Evolutionary conservation across 2,113 vertebrate species (phyloP), one percentile per base, ranked within the genome.

Genomic region (Piaya cayana): DNA sequence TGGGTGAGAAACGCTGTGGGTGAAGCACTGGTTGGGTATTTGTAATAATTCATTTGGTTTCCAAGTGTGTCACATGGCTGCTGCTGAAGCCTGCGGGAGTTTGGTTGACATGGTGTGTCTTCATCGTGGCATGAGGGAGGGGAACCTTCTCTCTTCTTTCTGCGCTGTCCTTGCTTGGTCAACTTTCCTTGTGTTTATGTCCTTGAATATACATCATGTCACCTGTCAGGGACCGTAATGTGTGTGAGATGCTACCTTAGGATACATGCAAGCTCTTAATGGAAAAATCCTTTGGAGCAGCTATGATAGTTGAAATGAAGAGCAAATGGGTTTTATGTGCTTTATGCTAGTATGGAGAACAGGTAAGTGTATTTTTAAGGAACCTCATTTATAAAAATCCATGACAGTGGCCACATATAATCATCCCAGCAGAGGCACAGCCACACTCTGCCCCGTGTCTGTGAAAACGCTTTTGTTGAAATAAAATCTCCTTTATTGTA

Each of bases 371-470:
- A 9, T 79, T 82, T 88, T 84, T 47, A 76, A 87, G 55, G 58
- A 39, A 17, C 29, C 27, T 14, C 20, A 56, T 82, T 93, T 12
- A 65, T 70, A 50, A 83, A 67, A 59, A 50, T 19, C 49, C 0
- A 0, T 45, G 42, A 32, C 34, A 39, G 26, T 67, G 53, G 19
- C 19, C 34, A 47, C 30, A 3, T 59, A 3, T 3, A 50, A 37
- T 70, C 47, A 17, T 85, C 70, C 16, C 43, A 56, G 60, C 37
- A 47, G 18, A 68, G 64, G 49, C 37, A 17, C 18, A 43, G 23
- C 15, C n/a, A 84, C 0, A 0, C 29, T 86, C 63, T 81, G 22
- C 14, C n/a, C 52, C 9, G 19, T 52, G 19, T 15, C 5, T 2
- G 32, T 78, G 74, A 36, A 76, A 78, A 79, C 37, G 8, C 21